Base-by-base conservation (phyloP, 2,113 vertebrate genomes). In the Macquaria ambigua region DNA sequence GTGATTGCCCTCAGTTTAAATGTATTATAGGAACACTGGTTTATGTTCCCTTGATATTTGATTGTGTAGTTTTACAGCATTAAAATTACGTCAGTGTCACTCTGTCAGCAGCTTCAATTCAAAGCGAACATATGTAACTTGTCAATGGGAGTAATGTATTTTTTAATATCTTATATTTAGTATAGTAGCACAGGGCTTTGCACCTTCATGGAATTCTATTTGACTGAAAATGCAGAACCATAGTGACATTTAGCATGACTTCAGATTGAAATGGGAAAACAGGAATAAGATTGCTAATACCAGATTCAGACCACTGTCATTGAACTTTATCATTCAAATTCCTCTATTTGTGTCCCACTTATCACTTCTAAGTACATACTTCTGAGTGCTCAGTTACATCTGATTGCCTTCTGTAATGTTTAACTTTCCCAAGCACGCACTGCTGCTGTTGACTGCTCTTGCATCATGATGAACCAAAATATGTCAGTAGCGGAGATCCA, bases 391-490 rank as follows among this genome's bases (percentile, higher is more conserved):
- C 31, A 12, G 71, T 58, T 74, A 50, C 41, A 78, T 69, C 74
- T 67, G 73, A 73, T 64, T 39, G 16, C 34, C 11, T 16, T 62
- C 46, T 72, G 12, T 4, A 31, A 72, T 64, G 21, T 70, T 81
- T 79, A 31, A 37, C 18, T 61, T 8, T 79, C 63, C 56, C 20
- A 6, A 16, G 15, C 11, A 28, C 39, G 5, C 72, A 50, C 66
- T 43, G 53, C 28, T 63, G 18, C 66, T 61, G 70, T 69, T 73
- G 70, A 63, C 52, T 64, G n/a, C 28, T 52, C 37, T 77, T 71
- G 16, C 66, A 41, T 68, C 46, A 69, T 1, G 63, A 88, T 83
- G 83, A 88, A 74, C 39, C 52, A 34, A 92, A 90, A 89, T 89
- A 84, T 85, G 82, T 89, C 11, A 18, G 82, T 80, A 41, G 74